Evolutionary conservation across 1,140 invertebrate species (phyloP).

Genomic region (Gryon sp.): DNA sequence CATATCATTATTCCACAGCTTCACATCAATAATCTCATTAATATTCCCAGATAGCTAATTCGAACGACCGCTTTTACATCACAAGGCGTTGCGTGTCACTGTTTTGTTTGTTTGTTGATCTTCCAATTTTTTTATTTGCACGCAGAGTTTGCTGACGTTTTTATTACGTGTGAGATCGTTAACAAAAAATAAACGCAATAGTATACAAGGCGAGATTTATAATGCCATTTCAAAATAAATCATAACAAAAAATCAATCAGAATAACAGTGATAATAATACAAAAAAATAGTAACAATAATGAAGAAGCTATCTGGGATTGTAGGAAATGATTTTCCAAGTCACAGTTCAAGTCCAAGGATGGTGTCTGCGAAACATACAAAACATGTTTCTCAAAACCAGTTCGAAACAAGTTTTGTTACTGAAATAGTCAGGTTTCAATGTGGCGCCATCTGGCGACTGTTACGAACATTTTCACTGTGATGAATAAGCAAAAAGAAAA

Average conservation of each 20-base stretch:
- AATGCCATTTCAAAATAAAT: not conserved
- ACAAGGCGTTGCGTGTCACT: constrained; percentile 19
- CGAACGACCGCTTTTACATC: constrained; percentile 5
- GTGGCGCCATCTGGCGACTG: not conserved
- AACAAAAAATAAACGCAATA: constrained; percentile 9
- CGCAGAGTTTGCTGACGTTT: constrained; percentile 11
- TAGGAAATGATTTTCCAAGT: constrained; percentile 24
- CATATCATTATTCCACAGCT: constrained; percentile 22
- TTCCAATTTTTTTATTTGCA: not conserved
- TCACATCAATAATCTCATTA: constrained; percentile 45
- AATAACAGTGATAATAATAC: too few relatives aligned
- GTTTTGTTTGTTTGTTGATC: constrained; percentile 28
- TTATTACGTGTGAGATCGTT: constrained; percentile 25
- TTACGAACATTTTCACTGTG: not conserved
- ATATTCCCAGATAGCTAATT: constrained; percentile 59
- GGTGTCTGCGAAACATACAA: too few relatives aligned
- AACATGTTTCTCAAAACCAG: too few relatives aligned
- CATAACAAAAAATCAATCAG: too few relatives aligned
- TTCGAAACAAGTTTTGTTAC: too few relatives aligned
- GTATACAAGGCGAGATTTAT: constrained; percentile 53
- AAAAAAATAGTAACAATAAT: not conserved
- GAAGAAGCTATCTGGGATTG: constrained; percentile 58
- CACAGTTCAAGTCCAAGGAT: not conserved
- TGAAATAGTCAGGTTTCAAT: too few relatives aligned
- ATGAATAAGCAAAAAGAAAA: constrained; percentile 6